Conservation (phyloP, 1,140 invertebrate genomes). For the Drosophila sechellia region DNA sequence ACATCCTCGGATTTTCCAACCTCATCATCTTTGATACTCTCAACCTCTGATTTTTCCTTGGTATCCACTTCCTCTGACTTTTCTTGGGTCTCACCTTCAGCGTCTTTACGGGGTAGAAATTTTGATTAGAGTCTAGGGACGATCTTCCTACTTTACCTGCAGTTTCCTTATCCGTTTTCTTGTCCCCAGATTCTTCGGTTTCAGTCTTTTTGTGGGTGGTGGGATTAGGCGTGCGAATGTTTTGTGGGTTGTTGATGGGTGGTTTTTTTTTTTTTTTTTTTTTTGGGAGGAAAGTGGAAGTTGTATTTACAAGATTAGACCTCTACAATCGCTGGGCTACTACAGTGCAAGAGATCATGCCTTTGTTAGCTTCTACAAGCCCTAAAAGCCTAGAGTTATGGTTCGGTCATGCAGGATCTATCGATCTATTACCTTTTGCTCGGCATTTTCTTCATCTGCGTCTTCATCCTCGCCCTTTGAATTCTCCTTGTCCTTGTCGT, state of each 20-base stretch:
- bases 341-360: slow-evolving; percentile 36
- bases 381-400: slow-evolving; percentile 45
- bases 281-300: slow-evolving; percentile 30
- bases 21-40: neutral
- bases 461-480: slow-evolving; percentile 37
- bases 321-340: slow-evolving; percentile 19
- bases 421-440: slow-evolving; percentile 64
- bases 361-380: slow-evolving; percentile 47
- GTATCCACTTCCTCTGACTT: neutral
- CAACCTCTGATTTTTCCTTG: slow-evolving; percentile 3
- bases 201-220: slow-evolving; percentile 50
- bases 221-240: slow-evolving; percentile 31
- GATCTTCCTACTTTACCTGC: slow-evolving; percentile 54
- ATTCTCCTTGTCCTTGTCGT: slow-evolving; percentile 54
- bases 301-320: slow-evolving; percentile 55
- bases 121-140: slow-evolving; percentile 18
- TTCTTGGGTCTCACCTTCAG: slow-evolving; percentile 18
- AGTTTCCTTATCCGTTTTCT: slow-evolving; percentile 43
- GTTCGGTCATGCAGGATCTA: slow-evolving; percentile 34
- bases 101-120: slow-evolving; percentile 26
- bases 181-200: slow-evolving; percentile 52
- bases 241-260: slow-evolving; percentile 14
- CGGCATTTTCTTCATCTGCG: slow-evolving; percentile 29
- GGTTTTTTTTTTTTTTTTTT: slow-evolving; percentile 15
- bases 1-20: neutral